Percentiles rank a stretch among this genome's conserved stretches.
Conservation (phyloP, 2,113 vertebrate species). For the Corythoichthys intestinalis region DNA sequence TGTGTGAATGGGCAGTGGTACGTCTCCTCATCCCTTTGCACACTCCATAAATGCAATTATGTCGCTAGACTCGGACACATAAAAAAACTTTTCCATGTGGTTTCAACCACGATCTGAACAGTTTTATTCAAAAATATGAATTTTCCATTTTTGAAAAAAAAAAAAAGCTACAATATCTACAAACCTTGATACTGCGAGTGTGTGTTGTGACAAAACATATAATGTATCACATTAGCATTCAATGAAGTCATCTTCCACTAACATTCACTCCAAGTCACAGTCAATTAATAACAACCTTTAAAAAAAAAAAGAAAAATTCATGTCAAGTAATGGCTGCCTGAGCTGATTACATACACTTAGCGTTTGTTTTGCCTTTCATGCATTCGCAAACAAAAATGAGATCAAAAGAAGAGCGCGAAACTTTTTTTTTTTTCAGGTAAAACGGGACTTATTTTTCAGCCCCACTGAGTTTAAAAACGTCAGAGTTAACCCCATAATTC, state of each 20-base stretch:
- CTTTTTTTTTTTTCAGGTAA: slow-evolving; percentile 8
- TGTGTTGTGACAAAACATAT: slow-evolving; percentile 30
- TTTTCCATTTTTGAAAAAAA: slow-evolving; percentile 43
- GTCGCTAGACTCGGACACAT: neutral
- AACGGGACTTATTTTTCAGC: neutral
- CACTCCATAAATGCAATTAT: neutral
- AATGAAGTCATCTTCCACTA: slow-evolving; percentile 54
- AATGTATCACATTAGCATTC: slow-evolving; percentile 52
- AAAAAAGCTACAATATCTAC: slow-evolving; percentile 53
- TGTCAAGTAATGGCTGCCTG: slow-evolving; percentile 15
- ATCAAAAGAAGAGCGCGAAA: slow-evolving; percentile 12
- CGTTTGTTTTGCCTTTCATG: slow-evolving; percentile 27
- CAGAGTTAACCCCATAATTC: neutral
- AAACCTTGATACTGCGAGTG: slow-evolving; percentile 48
- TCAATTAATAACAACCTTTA: slow-evolving; percentile 29
- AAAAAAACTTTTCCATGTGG: slow-evolving; percentile 35
- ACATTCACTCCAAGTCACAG: slow-evolving; percentile 53
- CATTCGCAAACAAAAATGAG: slow-evolving; percentile 28
- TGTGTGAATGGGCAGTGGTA: no score
- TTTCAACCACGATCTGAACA: slow-evolving; percentile 50
- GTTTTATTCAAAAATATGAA: slow-evolving; percentile 19
- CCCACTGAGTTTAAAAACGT: neutral
- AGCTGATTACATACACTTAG: slow-evolving; percentile 11
- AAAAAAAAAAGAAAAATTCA: slow-evolving; percentile 36
- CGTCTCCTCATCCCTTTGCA: no score